phyloP scores from a whole-genome alignment of 1,140 invertebrate species.

The Atta cephalotes region DNA sequence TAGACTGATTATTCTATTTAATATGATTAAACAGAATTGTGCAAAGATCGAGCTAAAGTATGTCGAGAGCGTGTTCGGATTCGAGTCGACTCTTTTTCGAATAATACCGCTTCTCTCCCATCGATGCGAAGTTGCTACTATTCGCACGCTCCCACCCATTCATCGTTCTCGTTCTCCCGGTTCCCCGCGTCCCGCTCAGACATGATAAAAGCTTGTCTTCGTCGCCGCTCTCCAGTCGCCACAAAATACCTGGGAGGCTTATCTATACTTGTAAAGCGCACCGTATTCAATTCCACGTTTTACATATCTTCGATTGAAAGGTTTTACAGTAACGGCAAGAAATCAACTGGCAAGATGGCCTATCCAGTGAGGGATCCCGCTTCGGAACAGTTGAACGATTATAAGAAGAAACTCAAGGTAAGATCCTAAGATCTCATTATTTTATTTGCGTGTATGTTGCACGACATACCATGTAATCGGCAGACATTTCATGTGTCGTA shows the following conservation, averaged over 20 bases:
- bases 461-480: background rate
- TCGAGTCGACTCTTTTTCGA: constrained; percentile 36
- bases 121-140: constrained; percentile 5
- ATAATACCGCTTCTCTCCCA: background rate
- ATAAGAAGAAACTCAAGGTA: constrained; percentile 89
- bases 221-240: constrained; percentile 35
- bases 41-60: background rate
- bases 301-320: background rate
- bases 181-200: background rate
- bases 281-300: background rate
- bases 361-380: constrained; percentile 87
- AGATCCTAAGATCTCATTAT: background rate
- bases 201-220: constrained; percentile 72
- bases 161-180: background rate
- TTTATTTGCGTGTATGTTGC: background rate
- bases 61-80: constrained; percentile 39
- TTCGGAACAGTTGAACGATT: constrained; percentile 90
- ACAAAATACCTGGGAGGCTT: background rate
- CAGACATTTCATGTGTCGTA: background rate
- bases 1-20: too few relatives aligned
- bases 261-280: too few relatives aligned
- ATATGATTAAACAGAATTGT: background rate
- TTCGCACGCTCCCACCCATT: constrained; percentile 33
- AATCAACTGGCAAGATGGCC: constrained; percentile 28
- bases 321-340: constrained; percentile 35